phyloP scores from a whole-genome alignment of 2,113 vertebrate species.

The Nothoprocta pentlandii region DNA sequence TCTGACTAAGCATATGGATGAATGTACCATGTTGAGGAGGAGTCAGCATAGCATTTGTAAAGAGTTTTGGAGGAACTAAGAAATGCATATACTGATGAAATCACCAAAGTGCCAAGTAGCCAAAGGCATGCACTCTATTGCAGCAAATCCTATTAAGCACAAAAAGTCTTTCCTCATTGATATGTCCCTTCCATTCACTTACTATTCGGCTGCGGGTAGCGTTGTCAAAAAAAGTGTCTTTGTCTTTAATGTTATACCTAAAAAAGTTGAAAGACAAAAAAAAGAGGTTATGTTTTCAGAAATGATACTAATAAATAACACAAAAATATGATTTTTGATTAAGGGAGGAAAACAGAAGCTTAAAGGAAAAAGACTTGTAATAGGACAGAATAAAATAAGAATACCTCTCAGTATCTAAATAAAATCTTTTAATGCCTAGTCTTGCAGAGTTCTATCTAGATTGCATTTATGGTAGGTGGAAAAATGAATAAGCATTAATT shows the following conservation, averaged over 20 bases:
- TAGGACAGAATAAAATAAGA: neutral
- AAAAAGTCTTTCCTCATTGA: neutral
- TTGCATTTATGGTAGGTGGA: neutral
- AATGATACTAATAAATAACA: neutral
- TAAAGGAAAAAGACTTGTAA: neutral
- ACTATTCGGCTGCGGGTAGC: constrained; percentile 96
- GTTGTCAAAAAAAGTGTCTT: constrained; percentile 92
- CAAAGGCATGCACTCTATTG: neutral
- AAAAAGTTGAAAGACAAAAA: neutral
- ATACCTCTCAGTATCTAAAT: neutral
- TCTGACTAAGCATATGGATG: neutral
- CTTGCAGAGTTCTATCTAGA: neutral
- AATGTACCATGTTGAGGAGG: neutral
- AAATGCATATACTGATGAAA: neutral
- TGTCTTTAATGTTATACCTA: constrained; percentile 94
- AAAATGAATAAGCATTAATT: neutral
- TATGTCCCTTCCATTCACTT: constrained; percentile 71
- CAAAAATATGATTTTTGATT: neutral
- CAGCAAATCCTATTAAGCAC: neutral
- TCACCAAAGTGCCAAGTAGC: neutral
- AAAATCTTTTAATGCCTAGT: neutral
- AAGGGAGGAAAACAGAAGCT: neutral
- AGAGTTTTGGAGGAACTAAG: neutral
- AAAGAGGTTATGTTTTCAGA: neutral
- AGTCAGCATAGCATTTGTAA: neutral